Conservation (phyloP, 2,113 vertebrate genomes). For the Arenaria interpres region DNA sequence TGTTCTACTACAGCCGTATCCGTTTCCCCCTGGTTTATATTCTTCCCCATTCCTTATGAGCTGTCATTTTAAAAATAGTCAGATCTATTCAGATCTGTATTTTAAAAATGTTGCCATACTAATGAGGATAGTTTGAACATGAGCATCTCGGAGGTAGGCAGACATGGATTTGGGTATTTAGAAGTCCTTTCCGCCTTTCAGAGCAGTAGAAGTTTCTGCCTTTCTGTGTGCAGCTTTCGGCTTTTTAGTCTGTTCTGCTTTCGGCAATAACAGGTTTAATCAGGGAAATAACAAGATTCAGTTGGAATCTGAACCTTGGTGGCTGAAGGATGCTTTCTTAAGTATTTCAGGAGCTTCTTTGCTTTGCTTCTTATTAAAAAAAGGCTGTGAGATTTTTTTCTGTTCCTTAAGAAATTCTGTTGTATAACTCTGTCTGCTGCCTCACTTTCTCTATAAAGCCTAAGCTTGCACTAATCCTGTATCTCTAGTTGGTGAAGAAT, state of each 20-base stretch:
- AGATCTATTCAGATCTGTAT: neutral
- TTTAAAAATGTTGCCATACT: neutral
- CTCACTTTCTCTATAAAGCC: slow-evolving; percentile 14
- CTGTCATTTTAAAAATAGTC: slow-evolving; percentile 19
- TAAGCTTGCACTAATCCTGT: slow-evolving; percentile 40
- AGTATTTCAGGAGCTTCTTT: slow-evolving; percentile 38
- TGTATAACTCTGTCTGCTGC: slow-evolving; percentile 8
- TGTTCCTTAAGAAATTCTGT: slow-evolving; percentile 28
- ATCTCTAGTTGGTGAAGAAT: neutral
- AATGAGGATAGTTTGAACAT: neutral
- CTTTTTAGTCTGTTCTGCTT: slow-evolving; percentile 39
- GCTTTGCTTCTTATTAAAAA: slow-evolving; percentile 46
- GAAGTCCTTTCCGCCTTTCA: neutral
- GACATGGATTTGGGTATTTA: neutral
- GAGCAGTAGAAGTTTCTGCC: slow-evolving; percentile 24
- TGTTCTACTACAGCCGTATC: neutral
- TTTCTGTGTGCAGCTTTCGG: slow-evolving; percentile 26
- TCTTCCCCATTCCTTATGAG: slow-evolving; percentile 8
- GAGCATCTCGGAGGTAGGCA: neutral
- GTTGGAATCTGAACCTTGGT: slow-evolving; percentile 23
- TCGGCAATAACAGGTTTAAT: neutral
- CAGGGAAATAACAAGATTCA: neutral
- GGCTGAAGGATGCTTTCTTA: slow-evolving; percentile 28
- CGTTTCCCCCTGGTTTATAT: neutral
- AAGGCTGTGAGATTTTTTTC: slow-evolving; percentile 39